Evolutionary conservation across 2,888 invertebrate species (phyloP), one percentile per base, ranked within the genome.

Genomic region (Leucania comma): DNA sequence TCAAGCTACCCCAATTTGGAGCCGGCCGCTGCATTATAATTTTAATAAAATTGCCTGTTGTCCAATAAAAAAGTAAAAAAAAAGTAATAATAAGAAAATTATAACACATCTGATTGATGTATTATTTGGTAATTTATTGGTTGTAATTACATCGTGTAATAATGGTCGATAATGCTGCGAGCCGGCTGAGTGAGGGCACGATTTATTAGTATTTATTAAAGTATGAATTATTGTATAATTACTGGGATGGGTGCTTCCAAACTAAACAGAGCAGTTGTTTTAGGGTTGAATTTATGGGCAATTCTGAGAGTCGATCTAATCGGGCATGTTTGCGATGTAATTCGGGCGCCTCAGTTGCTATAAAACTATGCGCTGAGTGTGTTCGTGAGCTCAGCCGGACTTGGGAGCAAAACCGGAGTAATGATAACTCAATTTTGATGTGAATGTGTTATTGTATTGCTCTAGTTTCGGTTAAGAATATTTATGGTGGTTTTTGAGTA

Each of bases 91-190:
- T 90, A 91, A 92, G 90, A 91, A 95, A 95, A 95, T 95, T 95
- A 95, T 96, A 95, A 96, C 95, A 95, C 95, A 93, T 95, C 95
- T 95, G 95, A 96, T 96, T 95, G 95, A 96, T 95, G 95, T 95
- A 95, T 95, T 95, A 96, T 96, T 95, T 94, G 94, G 92, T 95
- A 95, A 96, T 95, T 96, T 96, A 96, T 96, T 93, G 95, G 90
- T 84, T 91, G 93, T 96, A 96, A 96, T 96, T 95, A 96, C 94
- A 95, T 95, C 94, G 92, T 93, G 94, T 95, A 95, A 95, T 95
- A 95, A 94, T 92, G 92, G 93, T 89, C 87, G 93, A 95, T 95
- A 95, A 95, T 95, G 91, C 92, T 87, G 88, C 87, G 87, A 86
- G 87, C 79, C 83, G 82, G 80, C 85, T 86, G 90, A 89, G 89